Conservation (phyloP, 1,140 invertebrate genomes). For the Protaetia brevitarsis region DNA sequence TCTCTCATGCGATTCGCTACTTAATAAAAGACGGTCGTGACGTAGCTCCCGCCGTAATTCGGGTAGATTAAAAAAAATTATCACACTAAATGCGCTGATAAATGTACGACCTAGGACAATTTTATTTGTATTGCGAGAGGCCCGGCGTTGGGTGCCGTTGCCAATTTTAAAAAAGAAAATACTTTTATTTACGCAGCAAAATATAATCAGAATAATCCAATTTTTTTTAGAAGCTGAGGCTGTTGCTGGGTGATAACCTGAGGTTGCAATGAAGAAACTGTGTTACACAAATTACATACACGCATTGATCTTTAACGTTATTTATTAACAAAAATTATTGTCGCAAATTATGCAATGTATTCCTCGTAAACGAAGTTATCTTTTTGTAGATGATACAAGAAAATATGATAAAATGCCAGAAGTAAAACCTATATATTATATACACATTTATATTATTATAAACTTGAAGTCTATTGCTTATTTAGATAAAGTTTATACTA, state of each 20-base stretch:
- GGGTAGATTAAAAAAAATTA: slow-evolving; percentile 16
- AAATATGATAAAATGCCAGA: no score
- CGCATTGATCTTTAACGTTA: no score
- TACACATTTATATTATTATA: no score
- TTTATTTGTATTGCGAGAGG: slow-evolving; percentile 2
- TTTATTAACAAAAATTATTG: no score
- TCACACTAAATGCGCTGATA: neutral
- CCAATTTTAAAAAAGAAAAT: slow-evolving; percentile 1
- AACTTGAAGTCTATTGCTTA: no score
- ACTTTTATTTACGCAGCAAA: neutral
- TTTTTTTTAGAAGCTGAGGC: neutral
- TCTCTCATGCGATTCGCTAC: no score
- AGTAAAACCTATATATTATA: no score
- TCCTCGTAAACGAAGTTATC: no score
- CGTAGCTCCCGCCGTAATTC: neutral
- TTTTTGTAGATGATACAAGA: no score
- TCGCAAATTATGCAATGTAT: no score
- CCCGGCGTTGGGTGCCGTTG: neutral
- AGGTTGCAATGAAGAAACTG: neutral
- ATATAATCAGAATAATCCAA: neutral
- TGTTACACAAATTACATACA: no score
- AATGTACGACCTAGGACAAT: slow-evolving; percentile 2
- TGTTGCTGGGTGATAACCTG: neutral
- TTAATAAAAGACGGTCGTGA: neutral
- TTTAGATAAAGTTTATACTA: no score